Evolutionary conservation across 2,797 vertebrate species (phyloP).

Genomic region (Sebastes flavidus): DNA sequence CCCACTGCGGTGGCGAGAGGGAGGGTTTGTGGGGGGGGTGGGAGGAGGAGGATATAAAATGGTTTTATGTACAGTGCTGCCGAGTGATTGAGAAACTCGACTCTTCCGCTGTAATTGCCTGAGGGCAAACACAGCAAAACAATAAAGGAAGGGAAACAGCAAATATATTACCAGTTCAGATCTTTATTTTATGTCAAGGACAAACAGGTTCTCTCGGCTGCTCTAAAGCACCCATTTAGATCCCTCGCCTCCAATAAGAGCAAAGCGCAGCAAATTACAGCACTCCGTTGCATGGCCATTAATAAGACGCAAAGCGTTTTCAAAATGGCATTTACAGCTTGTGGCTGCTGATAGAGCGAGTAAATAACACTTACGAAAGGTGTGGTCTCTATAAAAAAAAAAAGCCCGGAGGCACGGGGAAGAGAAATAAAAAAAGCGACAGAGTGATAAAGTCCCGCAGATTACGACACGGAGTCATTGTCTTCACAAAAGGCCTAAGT

Average conservation of each 20-base stretch:
- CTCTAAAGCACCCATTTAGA: constrained; percentile 75
- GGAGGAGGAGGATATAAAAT: constrained; percentile 67
- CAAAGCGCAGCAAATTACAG: constrained; percentile 70
- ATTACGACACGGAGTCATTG: constrained; percentile 38
- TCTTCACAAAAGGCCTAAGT: constrained; percentile 41
- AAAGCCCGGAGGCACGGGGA: constrained; percentile 11
- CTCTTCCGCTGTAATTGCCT: constrained; percentile 79
- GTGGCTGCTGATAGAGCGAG: constrained; percentile 61
- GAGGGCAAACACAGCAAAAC: constrained; percentile 76
- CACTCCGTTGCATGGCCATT: constrained; percentile 59
- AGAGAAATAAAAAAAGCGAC: constrained; percentile 39
- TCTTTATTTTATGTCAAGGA: constrained; percentile 84
- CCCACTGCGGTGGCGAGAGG: constrained; percentile 66
- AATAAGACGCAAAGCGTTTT: constrained; percentile 74
- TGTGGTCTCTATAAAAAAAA: constrained; percentile 46
- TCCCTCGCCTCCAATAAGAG: constrained; percentile 67
- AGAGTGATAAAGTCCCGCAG: constrained; percentile 47
- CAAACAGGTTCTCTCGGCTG: constrained; percentile 72
- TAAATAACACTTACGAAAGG: constrained; percentile 71
- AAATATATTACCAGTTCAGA: constrained; percentile 79
- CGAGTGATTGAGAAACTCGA: constrained; percentile 79
- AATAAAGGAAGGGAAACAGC: constrained; percentile 77
- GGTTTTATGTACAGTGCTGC: constrained; percentile 73
- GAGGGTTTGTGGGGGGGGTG: constrained; percentile 26
- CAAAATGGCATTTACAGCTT: constrained; percentile 74